Evolutionary conservation across 2,113 vertebrate genomes (phyloP).

Genomic region (Speoplatyrhinus poulsoni): DNA sequence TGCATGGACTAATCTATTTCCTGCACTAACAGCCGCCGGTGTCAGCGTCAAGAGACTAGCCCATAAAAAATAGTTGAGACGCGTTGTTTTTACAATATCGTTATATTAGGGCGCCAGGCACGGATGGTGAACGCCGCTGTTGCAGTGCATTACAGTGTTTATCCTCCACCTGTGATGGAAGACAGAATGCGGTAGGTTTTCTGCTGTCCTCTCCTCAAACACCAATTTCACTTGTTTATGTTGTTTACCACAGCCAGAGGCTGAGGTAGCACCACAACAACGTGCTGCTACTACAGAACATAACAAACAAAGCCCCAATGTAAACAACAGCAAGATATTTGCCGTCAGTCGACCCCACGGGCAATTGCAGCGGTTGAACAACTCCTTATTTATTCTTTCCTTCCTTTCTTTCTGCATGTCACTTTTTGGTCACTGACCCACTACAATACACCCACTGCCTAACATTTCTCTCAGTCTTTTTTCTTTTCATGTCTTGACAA

Average conservation of each 20-base stretch:
- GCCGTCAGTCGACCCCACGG: constrained; percentile 12
- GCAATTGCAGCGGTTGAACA: constrained; percentile 10
- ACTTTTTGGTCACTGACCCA: constrained; percentile 29
- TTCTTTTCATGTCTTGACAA: constrained; percentile 51
- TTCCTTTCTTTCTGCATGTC: constrained; percentile 7
- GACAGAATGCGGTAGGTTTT: constrained; percentile 54
- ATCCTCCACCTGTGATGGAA: constrained; percentile 16
- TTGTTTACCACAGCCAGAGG: constrained; percentile 44
- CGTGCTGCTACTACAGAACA: not conserved
- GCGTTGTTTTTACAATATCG: constrained; percentile 50
- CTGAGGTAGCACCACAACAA: constrained; percentile 18
- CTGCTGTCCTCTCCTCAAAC: constrained; percentile 47
- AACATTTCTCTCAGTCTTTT: not conserved
- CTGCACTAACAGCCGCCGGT: constrained; percentile 25
- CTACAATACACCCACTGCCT: not conserved
- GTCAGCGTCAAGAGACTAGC: constrained; percentile 48
- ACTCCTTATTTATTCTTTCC: constrained; percentile 20
- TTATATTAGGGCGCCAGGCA: constrained; percentile 46
- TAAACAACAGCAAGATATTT: not conserved
- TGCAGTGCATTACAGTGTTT: constrained; percentile 31
- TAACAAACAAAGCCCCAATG: constrained; percentile 10
- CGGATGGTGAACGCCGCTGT: constrained; percentile 35
- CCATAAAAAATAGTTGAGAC: constrained; percentile 37
- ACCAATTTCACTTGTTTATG: constrained; percentile 26
- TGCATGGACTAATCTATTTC: constrained; percentile 3